A percentile compares a stretch with the other conserved stretches of the same genome.
phyloP scores from a whole-genome alignment of 2,113 vertebrate genomes.

The Callipepla californica region DNA sequence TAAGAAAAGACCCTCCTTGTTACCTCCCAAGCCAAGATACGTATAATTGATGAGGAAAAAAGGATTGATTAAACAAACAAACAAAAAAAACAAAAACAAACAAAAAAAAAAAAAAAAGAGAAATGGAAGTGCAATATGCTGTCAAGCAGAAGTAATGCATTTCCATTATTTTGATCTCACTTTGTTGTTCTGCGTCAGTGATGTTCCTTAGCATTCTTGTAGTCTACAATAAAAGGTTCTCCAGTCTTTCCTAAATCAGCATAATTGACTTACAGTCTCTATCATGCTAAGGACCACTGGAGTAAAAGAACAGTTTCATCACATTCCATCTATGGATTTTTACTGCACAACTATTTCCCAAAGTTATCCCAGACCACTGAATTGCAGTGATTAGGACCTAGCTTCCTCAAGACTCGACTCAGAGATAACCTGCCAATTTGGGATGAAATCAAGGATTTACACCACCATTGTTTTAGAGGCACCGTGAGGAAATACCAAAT shows the following conservation, averaged over 20 bases:
- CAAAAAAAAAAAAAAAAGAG: neutral
- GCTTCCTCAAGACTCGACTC: neutral
- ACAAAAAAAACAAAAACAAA: neutral
- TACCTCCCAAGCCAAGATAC: neutral
- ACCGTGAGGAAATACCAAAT: neutral
- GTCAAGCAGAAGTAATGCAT: neutral
- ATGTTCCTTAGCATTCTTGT: neutral
- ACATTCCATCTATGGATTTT: neutral
- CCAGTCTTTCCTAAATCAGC: neutral
- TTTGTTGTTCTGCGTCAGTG: neutral
- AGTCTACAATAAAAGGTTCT: neutral
- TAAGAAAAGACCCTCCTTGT: neutral
- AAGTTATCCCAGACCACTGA: neutral
- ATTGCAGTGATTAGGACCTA: rapidly evolving
- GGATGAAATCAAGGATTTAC: neutral
- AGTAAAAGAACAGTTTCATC: neutral
- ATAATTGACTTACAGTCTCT: neutral
- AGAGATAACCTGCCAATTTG: neutral
- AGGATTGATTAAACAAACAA: neutral
- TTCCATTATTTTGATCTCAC: neutral
- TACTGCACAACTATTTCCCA: neutral
- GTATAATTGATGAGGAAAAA: neutral
- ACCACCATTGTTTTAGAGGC: neutral
- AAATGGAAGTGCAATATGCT: neutral
- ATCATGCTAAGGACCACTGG: neutral